Base-by-base conservation (phyloP, 2,797 vertebrate genomes). In the Pseudochirops cupreus region DNA sequence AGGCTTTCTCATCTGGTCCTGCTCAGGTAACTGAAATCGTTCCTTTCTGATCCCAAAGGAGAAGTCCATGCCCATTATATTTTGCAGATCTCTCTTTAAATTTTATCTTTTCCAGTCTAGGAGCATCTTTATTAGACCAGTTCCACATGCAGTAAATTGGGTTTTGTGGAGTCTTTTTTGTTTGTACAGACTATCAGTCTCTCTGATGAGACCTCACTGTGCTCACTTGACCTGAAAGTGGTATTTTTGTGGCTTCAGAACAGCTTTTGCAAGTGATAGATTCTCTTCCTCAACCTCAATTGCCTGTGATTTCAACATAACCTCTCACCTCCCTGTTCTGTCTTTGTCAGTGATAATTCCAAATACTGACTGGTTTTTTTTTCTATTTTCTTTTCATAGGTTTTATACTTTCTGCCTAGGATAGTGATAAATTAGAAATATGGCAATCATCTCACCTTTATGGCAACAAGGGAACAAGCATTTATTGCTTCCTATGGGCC, bases 71-170 rank as follows among this genome's bases (percentile, higher is more conserved):
- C 56, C 59, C 2, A 1, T 87, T 12, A 18, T 92, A 21, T 91
- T 93, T 92, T 56, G 56, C 94, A 93, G 87, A 74, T 62, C 92
- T 95, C 94, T 56, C 57, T 58, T 55, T 62, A 55, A 97, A 90
- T 62, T 57, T 29, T 59, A 74, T 87, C 89, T 93, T 93, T 95
- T 56, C 93, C 94, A 87, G 96, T 53, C 53, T 55, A 92, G 53
- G 91, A 92, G 92, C 53, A 39, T 96, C 90, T 95, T 94, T 93
- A 39, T 58, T 87, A 29, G 52, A 12, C 52, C 90, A 93, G 94
- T 67, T 59, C 57, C 59, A 5, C 31, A 3, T 74, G 62, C 0
- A 39, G n/a, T 21, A 21, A 74, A 74, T 39, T 39, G 67, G n/a
- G 14, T n/a, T 74, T 62, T 39, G 67, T 16, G 67, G 67, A 6